These are phyloP conservation scores for Drosophila stalkeri DNA, from an alignment of 2,888 invertebrate species.

Conservation along the genomic window DNA sequence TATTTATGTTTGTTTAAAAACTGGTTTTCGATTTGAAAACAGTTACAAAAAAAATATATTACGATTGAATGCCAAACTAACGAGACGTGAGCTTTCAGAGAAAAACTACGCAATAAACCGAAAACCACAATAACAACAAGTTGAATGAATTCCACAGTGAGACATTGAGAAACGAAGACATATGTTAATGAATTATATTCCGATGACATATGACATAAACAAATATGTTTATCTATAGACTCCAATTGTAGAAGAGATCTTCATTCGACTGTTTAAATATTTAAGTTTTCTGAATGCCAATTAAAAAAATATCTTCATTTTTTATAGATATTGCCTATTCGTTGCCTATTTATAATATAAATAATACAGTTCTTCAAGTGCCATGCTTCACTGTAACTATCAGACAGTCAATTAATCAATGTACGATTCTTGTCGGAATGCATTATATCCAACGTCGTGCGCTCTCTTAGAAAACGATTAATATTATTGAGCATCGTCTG, in stretches of 20 bases:
- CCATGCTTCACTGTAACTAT: conserved; percentile 33
- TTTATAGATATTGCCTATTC: too few species aligned
- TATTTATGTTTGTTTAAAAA: conserved; percentile 40
- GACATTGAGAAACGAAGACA: conserved; percentile 1
- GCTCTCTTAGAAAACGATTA: conserved; percentile 52
- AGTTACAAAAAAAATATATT: conserved; percentile 58
- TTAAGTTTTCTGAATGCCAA: background rate
- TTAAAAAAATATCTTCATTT: background rate
- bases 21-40: conserved; percentile 61
- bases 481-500: conserved; percentile 35
- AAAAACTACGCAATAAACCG: conserved; percentile 54
- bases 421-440: conserved; percentile 14
- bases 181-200: background rate
- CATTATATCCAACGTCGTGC: conserved; percentile 29
- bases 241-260: too few species aligned
- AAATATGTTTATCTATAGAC: background rate
- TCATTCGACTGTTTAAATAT: background rate
- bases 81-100: background rate
- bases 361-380: background rate
- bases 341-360: too few species aligned
- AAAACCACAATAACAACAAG: conserved; percentile 38
- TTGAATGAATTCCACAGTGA: conserved; percentile 51
- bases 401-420: conserved; percentile 50
- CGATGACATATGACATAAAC: background rate
- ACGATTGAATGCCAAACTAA: conserved; percentile 25